Conservation (phyloP, 2,113 vertebrate genomes). For the Pseudorhombus dupliciocellatus region DNA sequence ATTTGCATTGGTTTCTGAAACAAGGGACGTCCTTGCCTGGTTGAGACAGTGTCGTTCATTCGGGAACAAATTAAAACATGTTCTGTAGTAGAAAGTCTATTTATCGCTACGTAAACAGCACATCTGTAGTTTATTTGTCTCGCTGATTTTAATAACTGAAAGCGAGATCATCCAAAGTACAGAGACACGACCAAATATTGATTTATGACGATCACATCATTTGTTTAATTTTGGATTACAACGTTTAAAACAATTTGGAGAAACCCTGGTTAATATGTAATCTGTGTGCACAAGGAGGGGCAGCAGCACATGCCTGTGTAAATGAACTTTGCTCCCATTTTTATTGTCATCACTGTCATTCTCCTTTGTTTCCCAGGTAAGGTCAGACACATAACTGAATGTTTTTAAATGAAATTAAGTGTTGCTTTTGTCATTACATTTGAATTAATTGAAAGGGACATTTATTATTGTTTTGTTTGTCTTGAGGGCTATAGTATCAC, state of each 20-base stretch:
- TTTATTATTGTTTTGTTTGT: background rate
- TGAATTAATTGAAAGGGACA: constrained; percentile 3
- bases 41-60: constrained; percentile 18
- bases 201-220: too few species aligned
- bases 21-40: constrained; percentile 11
- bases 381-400: constrained; percentile 25
- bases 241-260: background rate
- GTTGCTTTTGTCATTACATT: background rate
- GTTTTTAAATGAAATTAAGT: background rate
- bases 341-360: constrained; percentile 62
- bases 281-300: constrained; percentile 47
- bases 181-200: background rate
- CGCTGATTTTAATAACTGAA: background rate
- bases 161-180: too few species aligned
- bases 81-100: background rate
- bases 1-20: constrained; percentile 42
- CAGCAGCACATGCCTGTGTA: background rate
- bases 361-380: constrained; percentile 4
- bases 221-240: background rate
- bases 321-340: constrained; percentile 75
- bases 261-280: constrained; percentile 75
- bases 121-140: background rate
- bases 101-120: background rate
- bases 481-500: constrained; percentile 78
- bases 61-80: background rate